Conservation (phyloP, 2,888 invertebrate genomes). For the Bibio marci region DNA sequence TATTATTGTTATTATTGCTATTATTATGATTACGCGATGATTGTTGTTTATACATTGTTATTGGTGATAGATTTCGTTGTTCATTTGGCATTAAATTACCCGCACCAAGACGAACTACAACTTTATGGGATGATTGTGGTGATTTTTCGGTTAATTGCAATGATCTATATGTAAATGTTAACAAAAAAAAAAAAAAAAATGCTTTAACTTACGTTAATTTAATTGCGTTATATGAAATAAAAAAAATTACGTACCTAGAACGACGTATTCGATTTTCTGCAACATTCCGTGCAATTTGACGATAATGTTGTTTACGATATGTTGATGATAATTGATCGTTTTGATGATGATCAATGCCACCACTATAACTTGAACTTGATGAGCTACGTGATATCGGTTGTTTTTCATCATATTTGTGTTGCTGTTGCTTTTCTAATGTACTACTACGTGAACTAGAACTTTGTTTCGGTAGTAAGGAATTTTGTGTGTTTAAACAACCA, state of each 20-base stretch:
- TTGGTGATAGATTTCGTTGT: not conserved
- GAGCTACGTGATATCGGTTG: conserved; percentile 24
- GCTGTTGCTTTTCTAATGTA: conserved; percentile 25
- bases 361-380: conserved; percentile 29
- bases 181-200: no score
- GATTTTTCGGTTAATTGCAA: conserved; percentile 44
- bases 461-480: conserved; percentile 15
- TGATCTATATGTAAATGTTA: conserved; percentile 31
- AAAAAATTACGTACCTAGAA: conserved; percentile 26
- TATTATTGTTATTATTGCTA: conserved; percentile 8
- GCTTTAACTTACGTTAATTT: no score
- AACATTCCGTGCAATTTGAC: conserved; percentile 18
- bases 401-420: conserved; percentile 19
- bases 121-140: conserved; percentile 24
- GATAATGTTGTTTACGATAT: conserved; percentile 8
- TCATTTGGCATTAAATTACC: conserved; percentile 4
- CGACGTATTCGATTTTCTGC: conserved; percentile 27
- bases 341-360: conserved; percentile 16
- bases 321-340: no score
- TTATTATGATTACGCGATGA: conserved; percentile 1
- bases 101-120: conserved; percentile 21
- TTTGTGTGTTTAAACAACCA: conserved; percentile 6
- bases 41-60: no score
- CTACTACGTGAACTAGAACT: conserved; percentile 26
- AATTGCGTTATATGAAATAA: no score